Evolutionary conservation across 1,140 invertebrate genomes (phyloP), one percentile per base, ranked within the genome.

Genomic region (Euwallacea fornicatus): DNA sequence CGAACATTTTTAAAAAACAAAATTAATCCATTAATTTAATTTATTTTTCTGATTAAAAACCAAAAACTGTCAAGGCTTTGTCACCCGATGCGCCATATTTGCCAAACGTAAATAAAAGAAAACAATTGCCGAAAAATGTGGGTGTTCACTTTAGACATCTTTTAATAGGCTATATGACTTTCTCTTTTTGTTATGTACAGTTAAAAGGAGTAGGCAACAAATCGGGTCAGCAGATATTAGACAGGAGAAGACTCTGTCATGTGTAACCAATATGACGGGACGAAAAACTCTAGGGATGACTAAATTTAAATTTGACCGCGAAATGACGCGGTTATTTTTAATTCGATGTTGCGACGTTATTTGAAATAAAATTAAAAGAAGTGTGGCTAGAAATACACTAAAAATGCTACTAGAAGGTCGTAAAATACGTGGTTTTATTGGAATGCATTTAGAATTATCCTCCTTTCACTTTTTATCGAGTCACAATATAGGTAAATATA

Each of bases 1-100:
- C 76, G 74, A 74, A 78, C 79, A 80, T 80, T 53, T 53, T n/a
- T 41, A 11, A 13, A 58, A 74, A 76, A 61, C 56, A 66, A 74
- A 74, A 77, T 62, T 72, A 76, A 72, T 71, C 69, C 67, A 72
- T 74, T 61, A 73, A 66, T 61, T 46, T 69, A 69, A 69, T 69
- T 64, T 69, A 64, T 70, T 64, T 54, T 72, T 68, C 21, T 33
- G 21, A 70, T 74, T 71, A 72, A 75, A 72, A 72, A 74, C 42
- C 50, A 41, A 47, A 70, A 73, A 75, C 67, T 78, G 73, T 78
- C 76, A 76, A 73, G 72, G 74, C 76, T 77, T 77, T 74, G 73
- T 77, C 74, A 78, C 77, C 60, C 70, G 70, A 55, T 69, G 59
- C 77, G 77, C 77, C 77, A 78, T 78, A 74, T 78, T 78, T 72